Evolutionary conservation across 2,888 invertebrate genomes (phyloP).

Genomic region (Tolmerus cingulatus): DNA sequence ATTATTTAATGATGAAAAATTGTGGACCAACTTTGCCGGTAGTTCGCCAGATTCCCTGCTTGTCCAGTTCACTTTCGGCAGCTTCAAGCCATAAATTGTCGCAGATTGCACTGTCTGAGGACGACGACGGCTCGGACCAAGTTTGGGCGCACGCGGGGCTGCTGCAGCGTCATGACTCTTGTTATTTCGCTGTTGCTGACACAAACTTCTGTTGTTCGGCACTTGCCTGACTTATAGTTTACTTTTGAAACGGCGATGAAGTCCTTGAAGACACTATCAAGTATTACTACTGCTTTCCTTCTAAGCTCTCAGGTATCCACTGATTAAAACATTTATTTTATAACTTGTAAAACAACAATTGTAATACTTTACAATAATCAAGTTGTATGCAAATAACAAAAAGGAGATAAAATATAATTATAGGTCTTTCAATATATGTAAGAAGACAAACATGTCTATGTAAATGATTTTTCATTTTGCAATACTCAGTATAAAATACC

Average conservation of each 20-base stretch:
- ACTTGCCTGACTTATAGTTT: neutral
- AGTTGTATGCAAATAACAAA: no score
- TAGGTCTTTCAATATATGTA: no score
- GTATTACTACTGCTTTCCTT: neutral
- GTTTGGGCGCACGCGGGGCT: neutral
- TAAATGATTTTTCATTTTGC: no score
- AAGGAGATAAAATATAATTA: no score
- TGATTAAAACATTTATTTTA: neutral
- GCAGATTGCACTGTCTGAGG: conserved; percentile 1
- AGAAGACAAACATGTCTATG: no score
- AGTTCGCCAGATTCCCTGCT: neutral
- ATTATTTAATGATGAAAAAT: conserved; percentile 44
- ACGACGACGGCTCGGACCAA: neutral
- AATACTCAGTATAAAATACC: no score
- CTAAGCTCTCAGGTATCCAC: neutral
- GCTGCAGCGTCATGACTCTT: neutral
- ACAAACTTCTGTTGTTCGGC: neutral
- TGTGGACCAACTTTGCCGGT: neutral
- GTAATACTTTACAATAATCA: neutral
- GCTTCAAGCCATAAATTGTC: conserved; percentile 19
- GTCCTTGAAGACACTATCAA: neutral
- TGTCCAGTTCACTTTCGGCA: neutral
- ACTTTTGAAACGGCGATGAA: neutral
- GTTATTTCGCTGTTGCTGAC: neutral
- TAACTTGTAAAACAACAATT: neutral